Conservation (phyloP, 2,888 invertebrate genomes). For the Melinaea marsaeus region DNA sequence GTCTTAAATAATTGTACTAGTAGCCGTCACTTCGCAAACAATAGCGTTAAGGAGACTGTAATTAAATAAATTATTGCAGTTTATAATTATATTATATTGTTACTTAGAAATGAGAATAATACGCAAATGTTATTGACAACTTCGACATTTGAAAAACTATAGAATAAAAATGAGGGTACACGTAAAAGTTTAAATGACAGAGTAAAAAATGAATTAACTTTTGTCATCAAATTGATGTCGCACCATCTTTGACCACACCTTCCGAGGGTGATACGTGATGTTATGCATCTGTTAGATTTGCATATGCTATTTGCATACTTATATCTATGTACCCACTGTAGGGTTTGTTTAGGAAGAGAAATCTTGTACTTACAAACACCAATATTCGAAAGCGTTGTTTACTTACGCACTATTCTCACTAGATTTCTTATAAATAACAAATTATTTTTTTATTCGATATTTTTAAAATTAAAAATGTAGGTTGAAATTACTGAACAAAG, state of each 20-base stretch:
- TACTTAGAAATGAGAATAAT: no score
- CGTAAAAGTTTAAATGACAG: no score
- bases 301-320: conserved; percentile 11
- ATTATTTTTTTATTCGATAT: no score
- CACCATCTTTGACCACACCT: conserved; percentile 18
- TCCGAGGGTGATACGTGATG: conserved; percentile 27
- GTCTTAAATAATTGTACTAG: conserved; percentile 33
- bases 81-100: no score
- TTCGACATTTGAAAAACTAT: no score
- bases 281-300: conserved; percentile 25
- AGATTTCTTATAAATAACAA: neutral
- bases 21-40: conserved; percentile 14
- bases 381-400: conserved; percentile 7
- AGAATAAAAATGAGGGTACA: no score
- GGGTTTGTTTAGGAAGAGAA: conserved; percentile 16
- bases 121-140: no score
- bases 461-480: no score
- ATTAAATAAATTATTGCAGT: neutral
- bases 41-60: conserved; percentile 9
- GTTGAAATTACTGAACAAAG: conserved; percentile 8
- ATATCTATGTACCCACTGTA: neutral
- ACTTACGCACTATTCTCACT: neutral
- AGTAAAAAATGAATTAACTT: neutral
- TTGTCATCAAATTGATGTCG: conserved; percentile 19
- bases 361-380: conserved; percentile 10